phyloP scores from a whole-genome alignment of 2,797 vertebrate genomes.

The Spatula clypeata region DNA sequence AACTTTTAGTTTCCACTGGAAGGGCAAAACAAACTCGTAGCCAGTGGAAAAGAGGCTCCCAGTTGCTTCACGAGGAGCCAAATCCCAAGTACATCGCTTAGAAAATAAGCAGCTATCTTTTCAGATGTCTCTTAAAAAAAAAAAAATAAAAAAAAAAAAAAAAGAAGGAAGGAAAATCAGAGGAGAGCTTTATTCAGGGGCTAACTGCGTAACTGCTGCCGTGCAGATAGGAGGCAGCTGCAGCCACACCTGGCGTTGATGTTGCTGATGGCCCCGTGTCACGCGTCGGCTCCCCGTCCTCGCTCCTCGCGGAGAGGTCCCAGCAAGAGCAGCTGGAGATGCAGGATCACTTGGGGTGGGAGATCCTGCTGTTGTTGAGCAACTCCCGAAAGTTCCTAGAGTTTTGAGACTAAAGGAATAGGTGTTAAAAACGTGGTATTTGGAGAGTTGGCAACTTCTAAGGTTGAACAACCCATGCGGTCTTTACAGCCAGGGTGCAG shows the following conservation, averaged over 20 bases:
- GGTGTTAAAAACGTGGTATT: not conserved
- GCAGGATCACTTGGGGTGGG: not conserved
- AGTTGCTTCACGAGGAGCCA: conserved; percentile 27
- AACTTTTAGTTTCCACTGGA: conserved; percentile 64
- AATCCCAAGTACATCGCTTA: not conserved
- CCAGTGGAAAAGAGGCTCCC: conserved; percentile 54
- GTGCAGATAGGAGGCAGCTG: not conserved
- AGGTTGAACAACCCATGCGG: not conserved
- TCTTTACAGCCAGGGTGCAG: not conserved
- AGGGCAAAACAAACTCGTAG: conserved; percentile 8
- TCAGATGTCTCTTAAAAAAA: not conserved
- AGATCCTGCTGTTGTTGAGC: not conserved
- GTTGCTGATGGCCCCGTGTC: too few species aligned
- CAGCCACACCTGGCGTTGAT: rapidly evolving
- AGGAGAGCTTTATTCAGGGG: not conserved
- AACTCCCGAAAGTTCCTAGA: not conserved
- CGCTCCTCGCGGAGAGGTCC: not conserved
- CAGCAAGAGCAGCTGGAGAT: not conserved
- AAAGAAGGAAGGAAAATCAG: not conserved
- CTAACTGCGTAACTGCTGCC: not conserved
- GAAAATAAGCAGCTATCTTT: not conserved
- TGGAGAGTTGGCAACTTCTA: not conserved
- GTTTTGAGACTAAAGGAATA: not conserved
- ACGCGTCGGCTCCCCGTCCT: too few species aligned
- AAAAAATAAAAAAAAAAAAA: not conserved